Evolutionary conservation across 2,888 invertebrate species (phyloP).

Genomic region (Vannuccia rotundouncinata): DNA sequence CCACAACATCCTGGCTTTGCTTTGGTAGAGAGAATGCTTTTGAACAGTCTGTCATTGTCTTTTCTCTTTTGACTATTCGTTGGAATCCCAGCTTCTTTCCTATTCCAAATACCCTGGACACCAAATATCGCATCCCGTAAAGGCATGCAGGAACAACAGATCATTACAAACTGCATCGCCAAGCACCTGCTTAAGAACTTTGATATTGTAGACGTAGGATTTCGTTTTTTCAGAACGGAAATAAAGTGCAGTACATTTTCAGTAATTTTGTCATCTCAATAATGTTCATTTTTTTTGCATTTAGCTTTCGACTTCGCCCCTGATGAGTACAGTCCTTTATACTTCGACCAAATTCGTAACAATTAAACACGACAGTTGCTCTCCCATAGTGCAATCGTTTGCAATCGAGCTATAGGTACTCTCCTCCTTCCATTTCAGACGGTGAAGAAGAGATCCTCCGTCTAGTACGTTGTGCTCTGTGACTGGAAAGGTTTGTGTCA

Average conservation of each 20-base stretch:
- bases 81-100: not conserved
- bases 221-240: not conserved
- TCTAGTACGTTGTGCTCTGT: conserved; percentile 21
- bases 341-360: not conserved
- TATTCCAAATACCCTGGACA: conserved; percentile 32
- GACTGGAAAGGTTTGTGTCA: not conserved
- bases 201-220: conserved; percentile 9
- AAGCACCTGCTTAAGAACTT: conserved; percentile 30
- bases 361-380: not conserved
- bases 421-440: conserved; percentile 8
- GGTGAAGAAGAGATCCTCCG: conserved; percentile 27
- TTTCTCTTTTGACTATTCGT: not conserved
- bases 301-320: too few species aligned
- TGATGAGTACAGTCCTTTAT: too few species aligned
- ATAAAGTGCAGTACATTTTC: conserved; percentile 15
- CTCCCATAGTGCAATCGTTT: not conserved
- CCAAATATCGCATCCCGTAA: conserved; percentile 19
- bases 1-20: not conserved
- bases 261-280: too few species aligned
- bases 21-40: not conserved
- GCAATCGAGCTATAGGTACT: not conserved
- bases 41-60: not conserved
- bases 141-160: conserved; percentile 31
- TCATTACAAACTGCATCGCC: conserved; percentile 29
- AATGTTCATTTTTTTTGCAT: too few species aligned